phyloP scores from a whole-genome alignment of 2,797 vertebrate genomes.

The Melopsittacus undulatus region DNA sequence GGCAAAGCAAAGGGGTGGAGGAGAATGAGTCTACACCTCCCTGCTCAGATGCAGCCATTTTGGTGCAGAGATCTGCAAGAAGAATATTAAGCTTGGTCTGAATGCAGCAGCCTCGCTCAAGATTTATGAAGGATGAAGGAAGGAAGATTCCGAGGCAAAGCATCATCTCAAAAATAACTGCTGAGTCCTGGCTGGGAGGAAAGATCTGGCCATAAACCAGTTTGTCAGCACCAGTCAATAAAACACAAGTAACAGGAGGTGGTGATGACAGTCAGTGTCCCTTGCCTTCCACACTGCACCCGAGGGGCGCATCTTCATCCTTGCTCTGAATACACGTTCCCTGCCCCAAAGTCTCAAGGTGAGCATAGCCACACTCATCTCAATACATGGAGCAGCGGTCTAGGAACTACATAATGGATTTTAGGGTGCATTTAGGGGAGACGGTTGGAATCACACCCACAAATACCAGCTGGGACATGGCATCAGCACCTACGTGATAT shows the following conservation, averaged over 20 bases:
- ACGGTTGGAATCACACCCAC: not conserved
- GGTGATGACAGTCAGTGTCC: fast-evolving
- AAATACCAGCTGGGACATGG: fast-evolving
- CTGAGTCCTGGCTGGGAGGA: slow-evolving; percentile 62
- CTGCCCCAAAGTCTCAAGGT: not conserved
- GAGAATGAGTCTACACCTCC: not conserved
- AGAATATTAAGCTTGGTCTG: slow-evolving; percentile 72
- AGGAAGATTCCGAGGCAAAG: slow-evolving; percentile 69
- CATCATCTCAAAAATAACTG: slow-evolving; percentile 72
- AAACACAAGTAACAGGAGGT: slow-evolving; percentile 14
- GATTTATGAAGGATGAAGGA: slow-evolving; percentile 74
- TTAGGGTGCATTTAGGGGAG: not conserved
- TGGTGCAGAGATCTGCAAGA: slow-evolving; percentile 73
- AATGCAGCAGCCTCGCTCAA: slow-evolving; percentile 68
- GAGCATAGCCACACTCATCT: not conserved
- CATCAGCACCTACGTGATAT: not conserved
- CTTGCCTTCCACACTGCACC: not conserved
- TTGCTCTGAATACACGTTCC: fast-evolving
- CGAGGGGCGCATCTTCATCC: fast-evolving
- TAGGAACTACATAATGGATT: not conserved
- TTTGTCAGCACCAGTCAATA: slow-evolving; percentile 68
- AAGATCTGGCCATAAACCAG: slow-evolving; percentile 70
- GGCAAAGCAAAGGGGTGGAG: not conserved
- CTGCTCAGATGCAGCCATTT: slow-evolving; percentile 46
- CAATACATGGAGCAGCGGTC: fast-evolving